These are phyloP conservation scores for Cebus imitator DNA, from an alignment of 2,113 vertebrate genomes.

Conservation along the genomic window DNA sequence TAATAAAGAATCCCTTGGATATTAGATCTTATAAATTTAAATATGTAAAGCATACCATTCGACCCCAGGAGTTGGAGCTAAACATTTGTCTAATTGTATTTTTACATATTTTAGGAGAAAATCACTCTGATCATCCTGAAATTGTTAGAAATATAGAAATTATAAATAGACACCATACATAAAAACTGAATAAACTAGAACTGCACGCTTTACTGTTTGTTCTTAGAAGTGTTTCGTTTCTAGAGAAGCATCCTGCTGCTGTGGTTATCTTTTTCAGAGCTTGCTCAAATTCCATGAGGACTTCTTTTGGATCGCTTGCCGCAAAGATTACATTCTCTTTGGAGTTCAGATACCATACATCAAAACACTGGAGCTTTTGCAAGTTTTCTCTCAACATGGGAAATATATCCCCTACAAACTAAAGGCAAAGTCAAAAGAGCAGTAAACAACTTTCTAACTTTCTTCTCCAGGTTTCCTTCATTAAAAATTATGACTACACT, in stretches of 20 bases:
- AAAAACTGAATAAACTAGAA: conserved; percentile 54
- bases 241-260: conserved; percentile 70
- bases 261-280: conserved; percentile 81
- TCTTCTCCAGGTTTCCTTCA: conserved; percentile 28
- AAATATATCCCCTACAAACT: conserved; percentile 72
- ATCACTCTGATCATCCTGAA: conserved; percentile 60
- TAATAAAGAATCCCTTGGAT: background rate
- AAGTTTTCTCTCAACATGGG: conserved; percentile 63
- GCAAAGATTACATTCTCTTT: conserved; percentile 81
- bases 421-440: conserved; percentile 78
- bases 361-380: conserved; percentile 74
- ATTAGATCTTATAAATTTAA: background rate
- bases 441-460: conserved; percentile 74
- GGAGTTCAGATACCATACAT: conserved; percentile 77
- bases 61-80: background rate
- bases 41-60: background rate
- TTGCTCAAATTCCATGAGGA: conserved; percentile 79
- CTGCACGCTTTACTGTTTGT: conserved; percentile 70
- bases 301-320: conserved; percentile 77
- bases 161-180: conserved; percentile 42
- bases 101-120: conserved; percentile 12
- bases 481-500: background rate
- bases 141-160: conserved; percentile 59
- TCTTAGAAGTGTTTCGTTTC: conserved; percentile 78
- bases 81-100: background rate